Evolutionary conservation across 2,888 invertebrate genomes (phyloP).

Genomic region (Lithosia quadra): DNA sequence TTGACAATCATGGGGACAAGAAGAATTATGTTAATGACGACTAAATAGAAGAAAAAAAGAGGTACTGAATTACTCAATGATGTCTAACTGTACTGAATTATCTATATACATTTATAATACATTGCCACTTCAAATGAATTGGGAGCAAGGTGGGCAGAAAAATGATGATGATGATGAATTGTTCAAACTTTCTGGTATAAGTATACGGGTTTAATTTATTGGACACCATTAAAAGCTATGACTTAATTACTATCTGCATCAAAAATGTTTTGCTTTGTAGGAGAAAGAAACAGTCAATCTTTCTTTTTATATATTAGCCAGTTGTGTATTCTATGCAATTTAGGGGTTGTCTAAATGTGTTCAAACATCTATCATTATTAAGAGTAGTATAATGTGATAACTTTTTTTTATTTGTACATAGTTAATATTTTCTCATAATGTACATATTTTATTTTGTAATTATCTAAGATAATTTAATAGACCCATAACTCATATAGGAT

Average conservation of each 20-base stretch:
- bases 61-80: background rate
- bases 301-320: too few relatives aligned
- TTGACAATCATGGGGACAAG: background rate
- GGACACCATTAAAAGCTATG: background rate
- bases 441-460: too few relatives aligned
- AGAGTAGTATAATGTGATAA: background rate
- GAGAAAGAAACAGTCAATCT: background rate
- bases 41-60: background rate
- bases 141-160: background rate
- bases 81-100: background rate
- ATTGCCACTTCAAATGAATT: background rate
- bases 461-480: too few relatives aligned
- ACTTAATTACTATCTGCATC: background rate
- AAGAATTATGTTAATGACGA: background rate
- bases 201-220: background rate
- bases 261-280: background rate
- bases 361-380: background rate
- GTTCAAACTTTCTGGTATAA: background rate
- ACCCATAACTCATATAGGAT: too few relatives aligned
- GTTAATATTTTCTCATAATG: too few relatives aligned
- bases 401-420: too few relatives aligned
- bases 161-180: constrained; percentile 1
- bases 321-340: too few relatives aligned
- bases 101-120: background rate
- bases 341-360: too few relatives aligned